Evolutionary conservation across 2,113 vertebrate genomes (phyloP).

Genomic region (Monopterus albus): DNA sequence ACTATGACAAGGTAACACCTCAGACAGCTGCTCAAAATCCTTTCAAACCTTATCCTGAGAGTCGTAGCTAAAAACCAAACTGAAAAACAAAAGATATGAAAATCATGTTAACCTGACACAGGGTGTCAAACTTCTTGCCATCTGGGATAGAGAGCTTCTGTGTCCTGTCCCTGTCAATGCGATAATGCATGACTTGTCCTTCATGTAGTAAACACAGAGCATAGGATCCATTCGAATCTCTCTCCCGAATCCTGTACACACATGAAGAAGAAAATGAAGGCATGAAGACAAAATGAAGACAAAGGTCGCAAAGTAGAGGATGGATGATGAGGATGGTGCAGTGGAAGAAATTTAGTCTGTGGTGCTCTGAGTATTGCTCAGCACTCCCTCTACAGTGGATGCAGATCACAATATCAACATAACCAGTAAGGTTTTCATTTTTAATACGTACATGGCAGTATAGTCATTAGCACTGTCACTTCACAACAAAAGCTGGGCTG

Average conservation of each 20-base stretch:
- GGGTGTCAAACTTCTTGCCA: conserved; percentile 97
- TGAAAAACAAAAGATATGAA: no score
- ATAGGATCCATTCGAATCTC: conserved; percentile 89
- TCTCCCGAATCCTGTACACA: conserved; percentile 87
- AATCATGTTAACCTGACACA: conserved; percentile 91
- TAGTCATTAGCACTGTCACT: no score
- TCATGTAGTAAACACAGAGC: conserved; percentile 92
- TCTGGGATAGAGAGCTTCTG: conserved; percentile 95
- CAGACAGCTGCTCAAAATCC: no score
- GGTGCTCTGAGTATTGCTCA: no score
- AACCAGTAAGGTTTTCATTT: no score
- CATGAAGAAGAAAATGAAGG: background rate
- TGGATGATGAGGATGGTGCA: background rate
- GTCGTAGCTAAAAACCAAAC: background rate
- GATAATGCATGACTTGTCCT: conserved; percentile 92
- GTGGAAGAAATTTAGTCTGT: no score
- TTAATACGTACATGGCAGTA: no score
- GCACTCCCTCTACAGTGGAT: no score
- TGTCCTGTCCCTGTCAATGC: conserved; percentile 89
- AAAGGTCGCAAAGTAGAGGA: background rate
- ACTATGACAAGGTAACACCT: no score
- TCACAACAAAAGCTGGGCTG: no score
- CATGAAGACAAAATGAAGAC: background rate
- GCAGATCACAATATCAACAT: no score
- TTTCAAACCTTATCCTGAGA: no score